These are phyloP conservation scores for Oceanites oceanicus DNA, from an alignment of 2,113 vertebrate genomes.

Conservation along the genomic window DNA sequence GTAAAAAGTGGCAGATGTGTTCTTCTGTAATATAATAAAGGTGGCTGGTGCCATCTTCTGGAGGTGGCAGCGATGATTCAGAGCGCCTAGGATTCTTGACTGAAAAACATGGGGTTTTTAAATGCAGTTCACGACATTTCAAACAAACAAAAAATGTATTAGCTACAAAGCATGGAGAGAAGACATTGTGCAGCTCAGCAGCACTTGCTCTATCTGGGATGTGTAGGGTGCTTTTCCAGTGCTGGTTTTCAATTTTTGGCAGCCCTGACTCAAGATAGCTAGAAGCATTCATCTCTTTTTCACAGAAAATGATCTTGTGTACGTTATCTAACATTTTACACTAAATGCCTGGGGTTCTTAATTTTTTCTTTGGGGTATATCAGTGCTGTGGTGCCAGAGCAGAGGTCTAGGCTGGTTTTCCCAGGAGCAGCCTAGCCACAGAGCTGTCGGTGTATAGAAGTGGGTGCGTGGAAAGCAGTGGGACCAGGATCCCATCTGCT, in stretches of 20 bases:
- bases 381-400: not conserved
- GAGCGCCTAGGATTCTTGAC: not conserved
- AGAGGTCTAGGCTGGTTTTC: not conserved
- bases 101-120: fast-evolving
- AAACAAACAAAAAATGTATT: not conserved
- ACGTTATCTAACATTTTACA: not conserved
- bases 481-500: not conserved
- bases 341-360: not conserved
- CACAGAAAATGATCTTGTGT: not conserved
- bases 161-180: not conserved
- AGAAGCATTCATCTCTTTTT: fast-evolving
- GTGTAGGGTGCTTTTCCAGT: not conserved
- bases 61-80: not conserved
- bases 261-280: not conserved
- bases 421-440: not conserved
- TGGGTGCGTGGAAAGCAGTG: fast-evolving
- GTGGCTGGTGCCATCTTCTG: constrained; percentile 50
- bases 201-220: not conserved
- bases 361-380: fast-evolving
- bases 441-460: fast-evolving
- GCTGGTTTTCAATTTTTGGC: not conserved
- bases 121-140: not conserved
- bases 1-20: not conserved
- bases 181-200: not conserved
- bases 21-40: not conserved